Evolutionary conservation across 2,888 invertebrate species (phyloP).

Genomic region (Cantharis rustica): DNA sequence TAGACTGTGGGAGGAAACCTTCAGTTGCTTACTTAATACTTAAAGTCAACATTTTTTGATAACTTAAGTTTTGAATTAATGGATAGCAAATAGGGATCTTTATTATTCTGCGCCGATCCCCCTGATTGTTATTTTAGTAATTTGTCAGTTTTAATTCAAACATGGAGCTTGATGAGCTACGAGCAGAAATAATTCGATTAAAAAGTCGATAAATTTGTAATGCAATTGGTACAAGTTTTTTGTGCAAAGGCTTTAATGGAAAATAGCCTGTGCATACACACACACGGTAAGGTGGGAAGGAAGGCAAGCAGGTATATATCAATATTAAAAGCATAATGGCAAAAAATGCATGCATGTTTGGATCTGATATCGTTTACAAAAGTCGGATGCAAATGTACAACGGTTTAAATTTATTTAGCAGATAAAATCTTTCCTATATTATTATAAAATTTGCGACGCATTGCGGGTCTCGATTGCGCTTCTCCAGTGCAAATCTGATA

Average conservation of each 20-base stretch:
- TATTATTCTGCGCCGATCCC: too few species aligned
- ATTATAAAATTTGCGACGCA: background rate
- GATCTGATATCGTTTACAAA: background rate
- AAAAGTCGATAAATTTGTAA: background rate
- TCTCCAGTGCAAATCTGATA: background rate
- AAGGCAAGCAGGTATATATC: background rate
- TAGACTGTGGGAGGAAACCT: too few species aligned
- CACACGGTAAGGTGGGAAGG: background rate
- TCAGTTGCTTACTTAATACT: too few species aligned
- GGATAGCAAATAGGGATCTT: too few species aligned
- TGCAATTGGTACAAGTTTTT: background rate
- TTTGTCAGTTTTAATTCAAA: background rate
- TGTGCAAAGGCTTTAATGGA: background rate
- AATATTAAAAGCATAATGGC: background rate
- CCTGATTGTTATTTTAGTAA: background rate
- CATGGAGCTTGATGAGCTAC: background rate
- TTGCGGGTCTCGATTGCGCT: background rate
- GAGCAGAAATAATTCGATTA: background rate
- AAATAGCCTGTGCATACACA: background rate
- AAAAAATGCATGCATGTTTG: background rate
- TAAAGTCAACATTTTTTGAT: too few species aligned
- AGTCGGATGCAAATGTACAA: background rate
- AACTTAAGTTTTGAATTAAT: too few species aligned
- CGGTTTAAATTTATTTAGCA: background rate
- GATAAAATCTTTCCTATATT: background rate